Evolutionary conservation across 2,888 invertebrate genomes (phyloP).

Genomic region (Odontocolon sp.): DNA sequence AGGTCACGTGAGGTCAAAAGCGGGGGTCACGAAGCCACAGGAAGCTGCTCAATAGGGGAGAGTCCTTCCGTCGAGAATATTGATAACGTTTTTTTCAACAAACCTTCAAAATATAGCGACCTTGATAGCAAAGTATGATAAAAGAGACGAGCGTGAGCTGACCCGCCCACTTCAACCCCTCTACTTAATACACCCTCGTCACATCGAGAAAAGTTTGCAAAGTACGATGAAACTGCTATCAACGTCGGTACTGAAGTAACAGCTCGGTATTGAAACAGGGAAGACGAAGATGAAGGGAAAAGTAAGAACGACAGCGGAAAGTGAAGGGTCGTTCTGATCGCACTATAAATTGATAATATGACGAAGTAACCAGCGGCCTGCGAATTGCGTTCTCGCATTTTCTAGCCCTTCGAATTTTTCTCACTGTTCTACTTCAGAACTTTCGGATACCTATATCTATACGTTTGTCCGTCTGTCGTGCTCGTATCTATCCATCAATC

Average conservation of each 20-base stretch:
- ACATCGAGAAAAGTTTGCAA: constrained; percentile 1
- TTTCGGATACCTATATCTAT: background rate
- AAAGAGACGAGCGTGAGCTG: constrained; percentile 13
- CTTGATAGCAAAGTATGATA: constrained; percentile 19
- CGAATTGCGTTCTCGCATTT: background rate
- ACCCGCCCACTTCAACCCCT: background rate
- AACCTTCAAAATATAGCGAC: constrained; percentile 13
- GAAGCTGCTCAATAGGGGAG: constrained; percentile 10
- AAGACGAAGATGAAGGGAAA: background rate
- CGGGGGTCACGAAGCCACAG: background rate
- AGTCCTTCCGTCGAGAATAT: background rate
- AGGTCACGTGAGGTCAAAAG: constrained; percentile 33
- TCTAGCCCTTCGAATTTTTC: background rate
- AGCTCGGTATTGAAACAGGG: background rate
- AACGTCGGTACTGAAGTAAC: constrained; percentile 18
- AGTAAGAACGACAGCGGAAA: background rate
- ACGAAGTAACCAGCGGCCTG: background rate
- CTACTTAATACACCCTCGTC: background rate
- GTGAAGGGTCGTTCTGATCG: background rate
- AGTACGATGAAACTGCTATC: constrained; percentile 37
- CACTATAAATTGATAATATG: constrained; percentile 2
- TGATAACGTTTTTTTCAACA: constrained; percentile 10
- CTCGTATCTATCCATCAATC: constrained; percentile 28
- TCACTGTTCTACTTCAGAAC: background rate
- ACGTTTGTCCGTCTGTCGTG: no score